Conservation (phyloP, 2,113 vertebrate genomes). For the Calyptommatus sinebrachiatus region DNA sequence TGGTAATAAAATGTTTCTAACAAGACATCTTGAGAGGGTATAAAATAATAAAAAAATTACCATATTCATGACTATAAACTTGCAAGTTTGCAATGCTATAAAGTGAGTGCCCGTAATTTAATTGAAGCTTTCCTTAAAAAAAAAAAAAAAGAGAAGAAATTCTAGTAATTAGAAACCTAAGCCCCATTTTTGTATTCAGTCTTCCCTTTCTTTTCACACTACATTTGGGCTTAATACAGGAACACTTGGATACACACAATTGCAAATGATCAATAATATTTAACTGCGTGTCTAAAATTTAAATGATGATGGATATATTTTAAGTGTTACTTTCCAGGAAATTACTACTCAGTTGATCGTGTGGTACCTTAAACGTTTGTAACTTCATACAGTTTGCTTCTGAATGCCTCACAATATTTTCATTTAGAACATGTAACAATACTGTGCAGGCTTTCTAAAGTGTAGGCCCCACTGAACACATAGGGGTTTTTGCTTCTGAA, state of each 20-base stretch:
- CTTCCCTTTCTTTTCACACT: constrained; percentile 59
- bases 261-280: constrained; percentile 83
- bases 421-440: constrained; percentile 36
- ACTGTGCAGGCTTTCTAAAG: not conserved
- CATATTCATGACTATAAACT: constrained; percentile 82
- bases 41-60: constrained; percentile 80
- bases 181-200: constrained; percentile 70
- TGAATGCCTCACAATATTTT: constrained; percentile 49
- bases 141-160: constrained; percentile 53
- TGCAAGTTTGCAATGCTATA: constrained; percentile 80
- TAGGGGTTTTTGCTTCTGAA: not conserved
- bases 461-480: not conserved
- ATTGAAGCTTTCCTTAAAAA: constrained; percentile 80
- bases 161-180: constrained; percentile 76
- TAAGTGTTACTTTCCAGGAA: constrained; percentile 74
- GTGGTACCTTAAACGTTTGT: constrained; percentile 62
- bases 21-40: constrained; percentile 82
- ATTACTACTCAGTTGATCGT: constrained; percentile 71
- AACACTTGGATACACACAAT: constrained; percentile 80
- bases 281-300: constrained; percentile 76
- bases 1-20: constrained; percentile 83
- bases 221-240: constrained; percentile 73
- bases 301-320: constrained; percentile 81
- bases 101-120: constrained; percentile 80
- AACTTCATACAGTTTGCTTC: constrained; percentile 20